phyloP scores from a whole-genome alignment of 1,140 invertebrate species.

The Hylaeus volcanicus region DNA sequence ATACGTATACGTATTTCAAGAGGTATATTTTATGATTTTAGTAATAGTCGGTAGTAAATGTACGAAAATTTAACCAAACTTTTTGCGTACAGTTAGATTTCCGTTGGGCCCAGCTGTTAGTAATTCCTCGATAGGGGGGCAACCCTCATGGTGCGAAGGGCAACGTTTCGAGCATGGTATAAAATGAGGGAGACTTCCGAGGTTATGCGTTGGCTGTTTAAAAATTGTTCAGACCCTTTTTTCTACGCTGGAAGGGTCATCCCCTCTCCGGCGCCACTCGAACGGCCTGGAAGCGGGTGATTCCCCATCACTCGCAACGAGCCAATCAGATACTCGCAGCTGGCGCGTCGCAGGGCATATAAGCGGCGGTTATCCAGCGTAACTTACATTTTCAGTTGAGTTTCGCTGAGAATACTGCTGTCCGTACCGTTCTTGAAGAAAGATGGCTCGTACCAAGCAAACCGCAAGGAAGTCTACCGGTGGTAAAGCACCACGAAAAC shows the following conservation, averaged over 20 bases:
- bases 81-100: too few relatives aligned
- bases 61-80: too few relatives aligned
- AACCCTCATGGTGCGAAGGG: too few relatives aligned
- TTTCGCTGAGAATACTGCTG: fast-evolving
- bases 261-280: neutral
- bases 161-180: too few relatives aligned
- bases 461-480: conserved; percentile 60
- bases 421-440: fast-evolving
- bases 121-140: too few relatives aligned
- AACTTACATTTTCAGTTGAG: fast-evolving
- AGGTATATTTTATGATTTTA: too few relatives aligned
- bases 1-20: too few relatives aligned
- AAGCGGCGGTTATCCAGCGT: fast-evolving
- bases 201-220: too few relatives aligned
- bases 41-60: too few relatives aligned
- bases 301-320: neutral
- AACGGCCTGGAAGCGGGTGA: neutral
- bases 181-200: neutral
- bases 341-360: neutral
- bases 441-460: conserved; percentile 62
- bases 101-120: too few relatives aligned
- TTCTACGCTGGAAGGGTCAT: neutral
- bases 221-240: neutral
- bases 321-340: conserved; percentile 19
- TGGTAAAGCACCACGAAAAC: conserved; percentile 86